Evolutionary conservation across 2,888 invertebrate species (phyloP).

Genomic region (Dendrolimus pini): DNA sequence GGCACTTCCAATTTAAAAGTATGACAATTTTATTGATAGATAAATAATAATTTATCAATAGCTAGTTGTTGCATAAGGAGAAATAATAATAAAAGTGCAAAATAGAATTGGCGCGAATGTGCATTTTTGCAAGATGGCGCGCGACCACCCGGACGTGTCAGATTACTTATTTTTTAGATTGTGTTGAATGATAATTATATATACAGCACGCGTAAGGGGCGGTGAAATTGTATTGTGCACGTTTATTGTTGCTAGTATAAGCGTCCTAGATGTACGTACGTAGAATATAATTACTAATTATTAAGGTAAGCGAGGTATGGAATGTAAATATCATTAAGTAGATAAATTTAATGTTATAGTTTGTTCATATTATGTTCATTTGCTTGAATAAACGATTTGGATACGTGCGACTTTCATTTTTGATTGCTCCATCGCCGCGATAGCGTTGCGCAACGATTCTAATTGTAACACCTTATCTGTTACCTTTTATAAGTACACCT

Average conservation of each 20-base stretch:
- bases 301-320: constrained; percentile 62
- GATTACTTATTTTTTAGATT: constrained; percentile 26
- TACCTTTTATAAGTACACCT: neutral
- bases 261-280: constrained; percentile 56
- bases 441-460: constrained; percentile 4
- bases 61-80: neutral
- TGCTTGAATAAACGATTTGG: constrained; percentile 77
- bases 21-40: constrained; percentile 40
- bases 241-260: constrained; percentile 54
- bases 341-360: constrained; percentile 76
- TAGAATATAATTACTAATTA: constrained; percentile 46
- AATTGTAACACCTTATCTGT: neutral
- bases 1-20: constrained; percentile 32
- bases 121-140: constrained; percentile 16
- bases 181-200: constrained; percentile 20
- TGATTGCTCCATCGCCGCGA: constrained; percentile 3
- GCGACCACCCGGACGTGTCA: constrained; percentile 15
- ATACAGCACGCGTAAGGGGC: constrained; percentile 14
- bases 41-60: constrained; percentile 4
- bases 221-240: constrained; percentile 49
- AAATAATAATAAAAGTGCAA: constrained; percentile 56
- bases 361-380: constrained; percentile 76
- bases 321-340: constrained; percentile 76
- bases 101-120: constrained; percentile 39
- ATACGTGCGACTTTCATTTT: constrained; percentile 54